A percentile compares a stretch with the other conserved stretches of the same genome.
Conservation (phyloP, 1,140 invertebrate species). For the Homalodisca vitripennis region DNA sequence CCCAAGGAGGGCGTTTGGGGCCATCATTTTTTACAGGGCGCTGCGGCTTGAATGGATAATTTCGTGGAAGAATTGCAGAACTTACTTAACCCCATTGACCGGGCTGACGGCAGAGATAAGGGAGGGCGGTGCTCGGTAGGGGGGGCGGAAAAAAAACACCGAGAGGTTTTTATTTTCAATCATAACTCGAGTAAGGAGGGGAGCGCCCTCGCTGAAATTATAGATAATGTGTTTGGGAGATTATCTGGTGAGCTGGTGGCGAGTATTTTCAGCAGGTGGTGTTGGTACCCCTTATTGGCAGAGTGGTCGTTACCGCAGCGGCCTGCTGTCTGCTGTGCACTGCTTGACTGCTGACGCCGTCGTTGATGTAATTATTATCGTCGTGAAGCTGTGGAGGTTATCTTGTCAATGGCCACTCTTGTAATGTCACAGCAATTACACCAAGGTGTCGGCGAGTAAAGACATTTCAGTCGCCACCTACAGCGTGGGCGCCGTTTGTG, state of each 20-base stretch:
- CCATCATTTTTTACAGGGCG: constrained; percentile 2
- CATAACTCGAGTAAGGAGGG: constrained; percentile 14
- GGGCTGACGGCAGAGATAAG: constrained; percentile 4
- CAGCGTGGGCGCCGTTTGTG: too few relatives aligned
- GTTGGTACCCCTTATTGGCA: neutral
- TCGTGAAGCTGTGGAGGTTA: too few relatives aligned
- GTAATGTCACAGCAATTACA: too few relatives aligned
- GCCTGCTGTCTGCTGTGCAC: too few relatives aligned
- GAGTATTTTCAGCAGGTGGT: neutral
- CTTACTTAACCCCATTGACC: constrained; percentile 26
- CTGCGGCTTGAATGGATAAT: constrained; percentile 23
- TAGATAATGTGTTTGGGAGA: constrained; percentile 27
- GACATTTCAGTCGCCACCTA: too few relatives aligned
- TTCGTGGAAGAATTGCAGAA: constrained; percentile 22
- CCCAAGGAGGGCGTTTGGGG: neutral
- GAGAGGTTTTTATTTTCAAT: constrained; percentile 27
- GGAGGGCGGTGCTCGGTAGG: neutral
- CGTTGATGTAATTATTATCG: too few relatives aligned
- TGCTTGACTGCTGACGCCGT: too few relatives aligned
- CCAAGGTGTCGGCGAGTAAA: too few relatives aligned
- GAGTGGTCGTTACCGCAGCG: neutral
- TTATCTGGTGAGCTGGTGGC: constrained; percentile 3
- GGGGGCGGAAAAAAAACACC: constrained; percentile 4
- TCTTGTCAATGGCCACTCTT: too few relatives aligned
- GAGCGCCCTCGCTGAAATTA: constrained; percentile 14